phyloP scores from a whole-genome alignment of 1,140 invertebrate species.

The Papilio aristodemus region DNA sequence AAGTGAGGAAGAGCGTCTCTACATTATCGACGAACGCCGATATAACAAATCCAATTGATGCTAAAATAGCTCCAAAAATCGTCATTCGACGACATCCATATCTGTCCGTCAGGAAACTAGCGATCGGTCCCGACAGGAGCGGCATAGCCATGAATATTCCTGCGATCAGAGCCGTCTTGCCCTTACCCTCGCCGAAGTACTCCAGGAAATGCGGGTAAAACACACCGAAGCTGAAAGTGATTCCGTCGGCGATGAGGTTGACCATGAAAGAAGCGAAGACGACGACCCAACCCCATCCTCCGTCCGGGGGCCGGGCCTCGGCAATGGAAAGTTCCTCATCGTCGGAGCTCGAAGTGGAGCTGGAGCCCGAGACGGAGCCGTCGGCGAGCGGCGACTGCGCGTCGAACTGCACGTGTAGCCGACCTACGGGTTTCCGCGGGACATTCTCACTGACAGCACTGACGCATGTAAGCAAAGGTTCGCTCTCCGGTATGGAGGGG shows the following conservation, averaged over 20 bases:
- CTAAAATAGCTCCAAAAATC: slow-evolving; percentile 89
- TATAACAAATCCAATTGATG: slow-evolving; percentile 89
- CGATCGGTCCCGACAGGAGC: slow-evolving; percentile 92
- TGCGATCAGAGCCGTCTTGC: slow-evolving; percentile 95
- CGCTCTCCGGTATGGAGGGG: slow-evolving; percentile 66
- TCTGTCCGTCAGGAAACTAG: slow-evolving; percentile 92
- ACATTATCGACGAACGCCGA: slow-evolving; percentile 89
- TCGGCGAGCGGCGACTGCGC: slow-evolving; percentile 69
- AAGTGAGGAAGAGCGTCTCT: slow-evolving; percentile 90
- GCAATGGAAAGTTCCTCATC: slow-evolving; percentile 83
- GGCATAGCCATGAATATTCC: slow-evolving; percentile 95
- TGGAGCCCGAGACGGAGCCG: slow-evolving; percentile 76
- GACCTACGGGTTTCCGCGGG: slow-evolving; percentile 64
- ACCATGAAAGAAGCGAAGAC: slow-evolving; percentile 93
- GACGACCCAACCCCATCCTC: slow-evolving; percentile 91
- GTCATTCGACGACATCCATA: slow-evolving; percentile 91
- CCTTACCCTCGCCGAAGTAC: slow-evolving; percentile 89
- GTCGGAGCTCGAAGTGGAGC: slow-evolving; percentile 77
- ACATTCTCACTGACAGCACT: slow-evolving; percentile 49
- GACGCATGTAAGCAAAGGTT: slow-evolving; percentile 61
- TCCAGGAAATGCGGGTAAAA: slow-evolving; percentile 90
- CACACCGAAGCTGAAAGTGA: slow-evolving; percentile 93
- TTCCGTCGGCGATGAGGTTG: slow-evolving; percentile 94
- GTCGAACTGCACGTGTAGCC: slow-evolving; percentile 83
- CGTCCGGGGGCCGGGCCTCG: slow-evolving; percentile 86